Evolutionary conservation across 2,113 vertebrate genomes (phyloP), one percentile per base, ranked within the genome.

Genomic region (Heterotis niloticus): DNA sequence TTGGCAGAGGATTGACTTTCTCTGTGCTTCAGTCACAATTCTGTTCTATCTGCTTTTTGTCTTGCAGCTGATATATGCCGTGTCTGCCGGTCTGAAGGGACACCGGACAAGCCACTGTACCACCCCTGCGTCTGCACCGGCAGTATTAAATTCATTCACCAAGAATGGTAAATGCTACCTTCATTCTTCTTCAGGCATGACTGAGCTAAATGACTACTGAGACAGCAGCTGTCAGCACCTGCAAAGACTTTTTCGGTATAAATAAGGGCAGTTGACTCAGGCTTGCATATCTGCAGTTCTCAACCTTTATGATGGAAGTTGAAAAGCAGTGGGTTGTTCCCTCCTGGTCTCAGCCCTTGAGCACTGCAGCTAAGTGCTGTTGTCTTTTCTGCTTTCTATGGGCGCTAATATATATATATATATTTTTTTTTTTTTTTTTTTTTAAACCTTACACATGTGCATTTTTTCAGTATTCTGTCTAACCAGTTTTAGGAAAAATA

Each of bases 131-230:
- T 99, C 66, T 99, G 98, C 90, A 99, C 98, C 79, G 98, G 98
- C 91, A 99, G 98, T 91, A 99, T 99, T 92, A 99, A 99, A 87
- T 99, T 98, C 84, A 99, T 99, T 84, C 98, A 99, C 90, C 98
- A 99, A 87, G 98, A 99, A 92, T 99, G 98, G 98, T 99, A 91
- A 93, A 96, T 91, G 82, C 66, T 71, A 12, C 9, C 28, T 66
- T 66, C 0, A 71, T 26, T 18, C 26, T 9, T 44, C 34, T 24
- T 12, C 54, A 20, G n/a, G 3, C 34, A 44, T 44, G 7, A 44
- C 34, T 44, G 34, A 44, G n/a, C 51, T 13, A 14, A 29, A 14
- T 69, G 24, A 24, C 34, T 44, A 7, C 34, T 12, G n/a, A 69
- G 24, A 26, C 5, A 10, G 26, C 18, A 18, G 3, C 4, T 0